Conservation (phyloP, 2,113 vertebrate species). For the Pomatostomus ruficeps region DNA sequence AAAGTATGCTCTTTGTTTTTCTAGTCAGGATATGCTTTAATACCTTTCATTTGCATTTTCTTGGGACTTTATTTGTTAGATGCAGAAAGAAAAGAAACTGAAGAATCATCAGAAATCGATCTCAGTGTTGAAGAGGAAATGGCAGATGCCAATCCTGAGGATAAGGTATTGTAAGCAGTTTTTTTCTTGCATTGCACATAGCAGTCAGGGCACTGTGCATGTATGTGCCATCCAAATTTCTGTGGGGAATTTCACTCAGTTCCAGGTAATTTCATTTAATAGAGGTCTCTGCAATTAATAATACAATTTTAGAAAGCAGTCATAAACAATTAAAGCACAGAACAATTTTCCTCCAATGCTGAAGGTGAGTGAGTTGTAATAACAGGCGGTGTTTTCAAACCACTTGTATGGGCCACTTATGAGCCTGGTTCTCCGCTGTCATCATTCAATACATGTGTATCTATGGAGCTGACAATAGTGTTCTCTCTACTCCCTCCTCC, state of each 20-base stretch:
- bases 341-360: not conserved
- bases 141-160: conserved; percentile 3
- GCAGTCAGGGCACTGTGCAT: not conserved
- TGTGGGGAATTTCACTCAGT: not conserved
- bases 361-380: not conserved
- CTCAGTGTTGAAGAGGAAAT: conserved; percentile 29
- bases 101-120: conserved; percentile 48
- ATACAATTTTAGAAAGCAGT: not conserved
- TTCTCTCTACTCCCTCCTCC: not conserved
- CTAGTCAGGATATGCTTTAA: not conserved
- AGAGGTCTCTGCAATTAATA: not conserved
- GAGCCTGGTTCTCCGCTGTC: not conserved
- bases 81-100: conserved; percentile 51
- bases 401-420: not conserved
- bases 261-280: not conserved
- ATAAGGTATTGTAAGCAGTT: conserved; percentile 68
- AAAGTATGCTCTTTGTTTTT: not conserved
- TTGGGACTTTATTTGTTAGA: conserved; percentile 38
- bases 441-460: not conserved
- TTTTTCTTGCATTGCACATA: not conserved
- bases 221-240: not conserved
- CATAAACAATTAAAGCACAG: not conserved
- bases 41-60: conserved; percentile 2
- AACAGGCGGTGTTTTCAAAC: not conserved
- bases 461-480: not conserved